Percentiles rank a stretch among this genome's conserved stretches.
These are phyloP conservation scores for Dasypolia templi DNA, from an alignment of 2,888 invertebrate genomes.

Conservation along the genomic window DNA sequence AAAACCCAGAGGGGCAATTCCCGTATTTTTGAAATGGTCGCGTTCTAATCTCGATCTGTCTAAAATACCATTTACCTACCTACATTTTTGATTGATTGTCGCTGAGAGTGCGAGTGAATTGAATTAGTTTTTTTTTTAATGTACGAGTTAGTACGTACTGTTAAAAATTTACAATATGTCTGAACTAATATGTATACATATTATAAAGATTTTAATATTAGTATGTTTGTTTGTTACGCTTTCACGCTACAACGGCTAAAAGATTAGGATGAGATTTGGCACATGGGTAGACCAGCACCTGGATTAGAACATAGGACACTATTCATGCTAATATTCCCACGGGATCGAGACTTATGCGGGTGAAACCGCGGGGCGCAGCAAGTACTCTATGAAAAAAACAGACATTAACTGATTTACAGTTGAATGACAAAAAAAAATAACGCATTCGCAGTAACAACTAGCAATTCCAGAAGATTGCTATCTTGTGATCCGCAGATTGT, in stretches of 20 bases:
- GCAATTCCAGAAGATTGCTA: constrained; percentile 35
- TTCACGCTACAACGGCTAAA: no score
- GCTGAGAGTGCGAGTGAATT: neutral
- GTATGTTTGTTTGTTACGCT: no score
- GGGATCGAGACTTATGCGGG: no score
- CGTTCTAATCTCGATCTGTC: neutral
- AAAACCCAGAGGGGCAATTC: neutral
- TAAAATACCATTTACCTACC: neutral
- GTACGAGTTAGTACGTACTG: neutral
- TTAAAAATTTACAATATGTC: neutral
- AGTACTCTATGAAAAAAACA: neutral
- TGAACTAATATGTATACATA: no score
- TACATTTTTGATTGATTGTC: neutral
- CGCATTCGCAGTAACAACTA: constrained; percentile 3
- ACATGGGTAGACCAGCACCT: no score
- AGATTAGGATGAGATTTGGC: no score
- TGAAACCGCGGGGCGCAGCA: no score
- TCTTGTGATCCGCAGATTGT: constrained; percentile 30
- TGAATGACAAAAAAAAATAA: constrained; percentile 11
- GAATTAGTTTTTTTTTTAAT: neutral
- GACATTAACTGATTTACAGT: neutral
- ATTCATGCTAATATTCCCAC: no score
- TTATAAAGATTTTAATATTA: no score
- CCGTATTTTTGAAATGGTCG: neutral
- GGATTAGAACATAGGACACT: no score